Percentiles rank a stretch among this genome's conserved stretches.
Evolutionary conservation across 2,113 vertebrate species (phyloP).

Genomic region (Saccopteryx bilineata): DNA sequence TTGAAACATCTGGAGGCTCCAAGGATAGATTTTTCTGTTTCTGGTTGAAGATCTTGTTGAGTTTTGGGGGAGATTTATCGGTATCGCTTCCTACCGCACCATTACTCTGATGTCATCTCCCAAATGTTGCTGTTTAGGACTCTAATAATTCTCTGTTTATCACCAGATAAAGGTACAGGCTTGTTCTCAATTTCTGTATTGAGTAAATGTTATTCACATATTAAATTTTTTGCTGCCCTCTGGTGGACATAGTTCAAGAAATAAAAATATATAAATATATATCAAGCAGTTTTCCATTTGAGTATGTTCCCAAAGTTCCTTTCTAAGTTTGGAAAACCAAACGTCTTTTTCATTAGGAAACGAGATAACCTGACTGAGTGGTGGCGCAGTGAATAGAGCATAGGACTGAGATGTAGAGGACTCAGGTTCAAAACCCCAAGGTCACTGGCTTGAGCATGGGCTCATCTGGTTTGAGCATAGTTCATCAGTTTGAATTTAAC

Average conservation of each 20-base stretch:
- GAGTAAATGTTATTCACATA: neutral
- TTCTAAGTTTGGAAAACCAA: slow-evolving; percentile 31
- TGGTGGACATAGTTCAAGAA: slow-evolving; percentile 69
- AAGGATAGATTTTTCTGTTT: too few species aligned
- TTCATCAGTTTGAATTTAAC: too few species aligned
- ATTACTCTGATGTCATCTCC: too few species aligned
- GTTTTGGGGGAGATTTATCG: too few species aligned
- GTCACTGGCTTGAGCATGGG: too few species aligned
- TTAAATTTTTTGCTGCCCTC: slow-evolving; percentile 75
- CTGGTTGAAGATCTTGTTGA: too few species aligned
- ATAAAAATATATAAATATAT: neutral
- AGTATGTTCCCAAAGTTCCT: neutral
- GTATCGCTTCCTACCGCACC: too few species aligned
- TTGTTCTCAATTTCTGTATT: neutral
- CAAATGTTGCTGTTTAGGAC: neutral
- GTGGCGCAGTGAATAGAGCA: too few species aligned
- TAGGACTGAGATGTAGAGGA: too few species aligned
- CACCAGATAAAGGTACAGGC: neutral
- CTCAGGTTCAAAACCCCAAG: too few species aligned
- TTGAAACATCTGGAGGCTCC: too few species aligned
- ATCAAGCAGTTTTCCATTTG: neutral
- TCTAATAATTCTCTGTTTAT: neutral
- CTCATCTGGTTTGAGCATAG: too few species aligned
- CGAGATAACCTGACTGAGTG: neutral
- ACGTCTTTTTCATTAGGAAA: neutral